These are phyloP conservation scores for Perca schrenkii DNA, from an alignment of 2,113 vertebrate species.

Conservation along the genomic window DNA sequence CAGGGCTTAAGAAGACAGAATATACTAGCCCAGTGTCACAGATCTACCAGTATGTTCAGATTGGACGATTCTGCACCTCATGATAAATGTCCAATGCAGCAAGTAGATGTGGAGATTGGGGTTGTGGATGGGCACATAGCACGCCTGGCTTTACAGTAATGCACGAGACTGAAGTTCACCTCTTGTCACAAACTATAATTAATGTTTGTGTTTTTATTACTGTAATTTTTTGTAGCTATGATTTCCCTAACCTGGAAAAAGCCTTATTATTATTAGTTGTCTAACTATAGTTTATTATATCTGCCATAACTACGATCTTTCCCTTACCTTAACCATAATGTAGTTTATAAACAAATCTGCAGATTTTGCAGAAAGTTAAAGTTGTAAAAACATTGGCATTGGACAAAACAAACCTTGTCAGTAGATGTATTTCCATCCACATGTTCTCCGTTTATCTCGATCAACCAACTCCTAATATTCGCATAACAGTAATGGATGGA, in stretches of 20 bases:
- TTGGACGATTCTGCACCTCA: neutral
- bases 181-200: neutral
- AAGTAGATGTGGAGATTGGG: neutral
- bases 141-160: neutral
- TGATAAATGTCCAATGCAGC: neutral
- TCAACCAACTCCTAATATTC: neutral
- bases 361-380: neutral
- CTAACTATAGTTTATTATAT: neutral
- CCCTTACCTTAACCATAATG: neutral
- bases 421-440: neutral
- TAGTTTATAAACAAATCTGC: neutral
- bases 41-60: neutral
- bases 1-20: conserved; percentile 17
- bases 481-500: too few relatives aligned
- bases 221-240: too few relatives aligned
- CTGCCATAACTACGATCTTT: neutral
- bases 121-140: neutral
- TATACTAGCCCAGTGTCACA: neutral
- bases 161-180: neutral
- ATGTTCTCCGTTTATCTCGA: neutral
- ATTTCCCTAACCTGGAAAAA: neutral
- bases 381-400: neutral
- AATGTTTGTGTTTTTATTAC: neutral
- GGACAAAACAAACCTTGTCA: neutral
- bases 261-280: neutral